phyloP scores from a whole-genome alignment of 2,888 invertebrate species.

The Tinea trinotella region DNA sequence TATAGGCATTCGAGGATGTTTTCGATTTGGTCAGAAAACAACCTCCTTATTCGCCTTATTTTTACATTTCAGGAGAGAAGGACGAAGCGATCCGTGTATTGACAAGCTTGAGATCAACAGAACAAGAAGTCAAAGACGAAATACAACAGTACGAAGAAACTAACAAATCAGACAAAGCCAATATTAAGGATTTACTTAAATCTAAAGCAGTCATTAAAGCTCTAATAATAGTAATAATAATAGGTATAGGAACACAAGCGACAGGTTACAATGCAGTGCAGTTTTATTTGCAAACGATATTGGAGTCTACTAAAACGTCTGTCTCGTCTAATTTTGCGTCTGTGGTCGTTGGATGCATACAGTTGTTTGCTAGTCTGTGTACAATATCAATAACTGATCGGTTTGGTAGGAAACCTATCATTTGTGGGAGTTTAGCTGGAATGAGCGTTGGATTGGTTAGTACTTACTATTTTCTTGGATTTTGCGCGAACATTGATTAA shows the following conservation, averaged over 20 bases:
- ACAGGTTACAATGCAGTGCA: conserved; percentile 41
- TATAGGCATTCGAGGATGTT: too few species aligned
- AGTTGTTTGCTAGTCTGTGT: conserved; percentile 37
- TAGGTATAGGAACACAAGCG: conserved; percentile 31
- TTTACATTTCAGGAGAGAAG: conserved; percentile 23
- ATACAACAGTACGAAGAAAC: conserved; percentile 22
- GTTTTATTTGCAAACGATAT: conserved; percentile 44
- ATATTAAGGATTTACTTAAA: conserved; percentile 27
- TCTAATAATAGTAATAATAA: conserved; percentile 27
- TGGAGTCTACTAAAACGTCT: conserved; percentile 41
- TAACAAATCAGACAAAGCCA: conserved; percentile 22
- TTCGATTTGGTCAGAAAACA: conserved; percentile 8
- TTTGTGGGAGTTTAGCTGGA: conserved; percentile 30
- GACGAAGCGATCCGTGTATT: conserved; percentile 23
- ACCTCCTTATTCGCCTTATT: neutral
- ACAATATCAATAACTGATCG: conserved; percentile 34
- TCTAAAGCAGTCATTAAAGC: conserved; percentile 32
- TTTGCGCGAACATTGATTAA: too few species aligned
- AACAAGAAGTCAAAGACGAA: conserved; percentile 22
- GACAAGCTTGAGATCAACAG: conserved; percentile 22
- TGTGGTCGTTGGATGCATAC: conserved; percentile 40
- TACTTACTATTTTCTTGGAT: too few species aligned
- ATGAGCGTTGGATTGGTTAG: conserved; percentile 37
- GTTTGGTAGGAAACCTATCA: conserved; percentile 34
- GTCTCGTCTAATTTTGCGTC: conserved; percentile 40